Conservation (phyloP, 2,888 invertebrate genomes). For the Drosophila rellima region DNA sequence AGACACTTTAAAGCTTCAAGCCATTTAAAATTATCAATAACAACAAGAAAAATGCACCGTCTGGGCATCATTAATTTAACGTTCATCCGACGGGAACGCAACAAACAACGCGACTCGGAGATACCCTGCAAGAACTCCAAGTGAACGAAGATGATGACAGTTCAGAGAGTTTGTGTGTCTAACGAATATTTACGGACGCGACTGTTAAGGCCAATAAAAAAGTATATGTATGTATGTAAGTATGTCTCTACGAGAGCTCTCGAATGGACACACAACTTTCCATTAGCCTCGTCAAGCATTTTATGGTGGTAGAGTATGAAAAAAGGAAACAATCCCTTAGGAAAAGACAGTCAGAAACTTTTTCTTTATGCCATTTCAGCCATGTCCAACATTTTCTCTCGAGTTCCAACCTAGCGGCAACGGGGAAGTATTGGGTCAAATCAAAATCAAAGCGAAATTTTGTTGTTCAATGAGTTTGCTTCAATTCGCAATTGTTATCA, state of each 20-base stretch:
- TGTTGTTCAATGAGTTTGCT: constrained; percentile 3
- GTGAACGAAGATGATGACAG: background rate
- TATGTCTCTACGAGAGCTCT: background rate
- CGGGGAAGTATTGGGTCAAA: background rate
- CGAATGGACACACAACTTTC: constrained; percentile 7
- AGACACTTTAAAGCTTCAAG: constrained; percentile 2
- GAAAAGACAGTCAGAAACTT: background rate
- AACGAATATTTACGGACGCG: constrained; percentile 8
- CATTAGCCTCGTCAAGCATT: background rate
- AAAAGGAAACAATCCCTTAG: background rate
- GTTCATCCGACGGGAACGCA: constrained; percentile 16
- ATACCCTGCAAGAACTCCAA: background rate
- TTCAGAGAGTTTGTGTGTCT: too few species aligned
- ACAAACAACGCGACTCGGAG: background rate
- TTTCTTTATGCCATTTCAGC: constrained; percentile 1
- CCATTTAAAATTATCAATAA: constrained; percentile 54
- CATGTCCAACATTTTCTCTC: constrained; percentile 1
- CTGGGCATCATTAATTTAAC: constrained; percentile 70
- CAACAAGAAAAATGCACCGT: constrained; percentile 57
- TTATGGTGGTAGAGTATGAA: background rate
- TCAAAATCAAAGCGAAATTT: constrained; percentile 9
- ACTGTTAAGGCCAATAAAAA: constrained; percentile 7
- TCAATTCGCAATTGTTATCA: constrained; percentile 6
- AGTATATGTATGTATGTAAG: background rate
- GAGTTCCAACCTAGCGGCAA: background rate